phyloP scores from a whole-genome alignment of 2,113 vertebrate genomes.

The Parotia lawesii region DNA sequence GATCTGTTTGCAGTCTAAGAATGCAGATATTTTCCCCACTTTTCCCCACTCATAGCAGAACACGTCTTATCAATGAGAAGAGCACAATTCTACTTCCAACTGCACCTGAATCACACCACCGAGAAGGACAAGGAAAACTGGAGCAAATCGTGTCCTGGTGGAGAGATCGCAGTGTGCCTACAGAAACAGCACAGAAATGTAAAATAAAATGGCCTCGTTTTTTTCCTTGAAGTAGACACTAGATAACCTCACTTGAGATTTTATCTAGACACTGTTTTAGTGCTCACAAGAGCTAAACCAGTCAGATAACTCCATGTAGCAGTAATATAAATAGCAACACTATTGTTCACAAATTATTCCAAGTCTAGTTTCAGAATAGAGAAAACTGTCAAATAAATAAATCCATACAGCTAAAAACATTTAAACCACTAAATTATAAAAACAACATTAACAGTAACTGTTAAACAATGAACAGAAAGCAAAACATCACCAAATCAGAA shows the following conservation, averaged over 20 bases:
- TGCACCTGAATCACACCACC: neutral
- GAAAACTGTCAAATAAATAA: slow-evolving; percentile 56
- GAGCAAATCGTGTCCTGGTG: neutral
- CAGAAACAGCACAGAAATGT: neutral
- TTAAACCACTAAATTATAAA: neutral
- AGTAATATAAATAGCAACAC: slow-evolving; percentile 34
- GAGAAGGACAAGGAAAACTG: neutral
- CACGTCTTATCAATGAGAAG: neutral
- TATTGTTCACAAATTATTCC: slow-evolving; percentile 14
- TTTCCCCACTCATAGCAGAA: neutral
- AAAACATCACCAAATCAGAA: neutral
- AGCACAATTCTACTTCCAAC: neutral
- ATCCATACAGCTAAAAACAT: neutral
- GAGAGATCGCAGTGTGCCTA: neutral
- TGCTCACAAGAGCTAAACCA: neutral
- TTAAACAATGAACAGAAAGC: neutral
- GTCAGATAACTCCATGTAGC: neutral
- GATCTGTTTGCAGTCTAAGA: neutral
- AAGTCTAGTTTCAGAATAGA: neutral
- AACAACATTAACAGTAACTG: neutral
- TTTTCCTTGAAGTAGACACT: neutral
- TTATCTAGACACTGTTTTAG: neutral
- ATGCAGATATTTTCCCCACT: no score
- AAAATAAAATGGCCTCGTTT: neutral
- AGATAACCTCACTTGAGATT: neutral